phyloP scores from a whole-genome alignment of 1,140 invertebrate species.

The Eupristina koningsbergeri region DNA sequence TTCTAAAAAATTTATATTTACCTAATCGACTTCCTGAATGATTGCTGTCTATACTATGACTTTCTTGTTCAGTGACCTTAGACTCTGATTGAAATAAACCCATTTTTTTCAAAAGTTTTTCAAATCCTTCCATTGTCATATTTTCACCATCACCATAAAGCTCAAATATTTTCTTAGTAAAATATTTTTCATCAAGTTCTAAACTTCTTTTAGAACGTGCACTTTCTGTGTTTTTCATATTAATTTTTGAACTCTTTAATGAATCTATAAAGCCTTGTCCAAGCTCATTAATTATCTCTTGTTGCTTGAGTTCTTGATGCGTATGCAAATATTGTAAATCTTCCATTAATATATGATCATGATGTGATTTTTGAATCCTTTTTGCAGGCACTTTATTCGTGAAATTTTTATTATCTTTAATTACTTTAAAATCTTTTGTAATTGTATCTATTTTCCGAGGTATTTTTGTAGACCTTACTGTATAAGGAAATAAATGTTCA shows the following conservation, averaged over 20 bases:
- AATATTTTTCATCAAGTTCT: slow-evolving; percentile 61
- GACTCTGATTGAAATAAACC: slow-evolving; percentile 75
- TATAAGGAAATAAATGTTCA: slow-evolving; percentile 31
- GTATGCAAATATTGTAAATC: not conserved
- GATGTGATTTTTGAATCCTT: slow-evolving; percentile 11
- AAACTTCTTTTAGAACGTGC: slow-evolving; percentile 55
- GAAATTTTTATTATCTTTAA: slow-evolving; percentile 17
- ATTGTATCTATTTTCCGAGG: slow-evolving; percentile 16
- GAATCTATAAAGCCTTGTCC: slow-evolving; percentile 55
- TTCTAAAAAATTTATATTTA: slow-evolving; percentile 42
- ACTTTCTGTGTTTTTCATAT: slow-evolving; percentile 33
- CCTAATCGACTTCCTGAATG: slow-evolving; percentile 55
- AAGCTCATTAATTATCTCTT: slow-evolving; percentile 60
- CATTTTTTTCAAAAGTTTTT: slow-evolving; percentile 77
- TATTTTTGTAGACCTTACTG: slow-evolving; percentile 2
- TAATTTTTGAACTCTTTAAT: not conserved
- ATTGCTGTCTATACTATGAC: slow-evolving; percentile 54
- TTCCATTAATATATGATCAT: slow-evolving; percentile 22
- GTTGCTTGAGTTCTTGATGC: slow-evolving; percentile 8
- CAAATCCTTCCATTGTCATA: slow-evolving; percentile 79
- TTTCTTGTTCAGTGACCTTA: slow-evolving; percentile 54
- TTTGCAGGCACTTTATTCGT: slow-evolving; percentile 43
- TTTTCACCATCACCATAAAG: slow-evolving; percentile 75
- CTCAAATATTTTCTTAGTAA: slow-evolving; percentile 71
- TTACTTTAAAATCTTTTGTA: slow-evolving; percentile 28